Percentiles rank a stretch among this genome's conserved stretches.
These are phyloP conservation scores for Tetramorium alpestre DNA, from an alignment of 1,140 invertebrate genomes.

Conservation along the genomic window DNA sequence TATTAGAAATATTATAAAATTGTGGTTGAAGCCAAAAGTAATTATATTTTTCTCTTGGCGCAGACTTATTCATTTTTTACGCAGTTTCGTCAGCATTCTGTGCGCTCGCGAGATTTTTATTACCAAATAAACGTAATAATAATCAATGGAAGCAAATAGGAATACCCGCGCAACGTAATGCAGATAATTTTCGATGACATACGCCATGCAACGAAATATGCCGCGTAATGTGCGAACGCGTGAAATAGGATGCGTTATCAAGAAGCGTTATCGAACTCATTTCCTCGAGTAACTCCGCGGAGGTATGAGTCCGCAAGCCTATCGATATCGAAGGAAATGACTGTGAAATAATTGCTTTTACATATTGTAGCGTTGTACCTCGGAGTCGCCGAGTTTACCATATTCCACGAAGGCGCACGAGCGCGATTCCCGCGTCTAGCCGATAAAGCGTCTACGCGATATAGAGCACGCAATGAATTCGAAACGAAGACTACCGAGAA, in stretches of 20 bases:
- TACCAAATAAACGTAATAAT: background rate
- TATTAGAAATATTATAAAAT: too few species aligned
- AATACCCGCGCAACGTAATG: background rate
- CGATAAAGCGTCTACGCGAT: conserved; percentile 31
- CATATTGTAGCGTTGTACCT: conserved; percentile 21
- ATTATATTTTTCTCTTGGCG: too few species aligned
- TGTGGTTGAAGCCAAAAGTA: too few species aligned
- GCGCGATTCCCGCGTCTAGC: conserved; percentile 12
- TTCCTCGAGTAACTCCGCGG: conserved; percentile 48
- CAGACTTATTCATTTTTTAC: too few species aligned
- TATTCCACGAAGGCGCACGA: conserved; percentile 40
- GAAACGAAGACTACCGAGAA: conserved; percentile 48
- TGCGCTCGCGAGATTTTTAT: background rate
- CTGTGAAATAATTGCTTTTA: conserved; percentile 50
- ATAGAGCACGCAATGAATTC: conserved; percentile 42
- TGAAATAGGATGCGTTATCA: conserved; percentile 60
- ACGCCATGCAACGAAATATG: conserved; percentile 33
- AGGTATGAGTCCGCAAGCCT: conserved; percentile 10
- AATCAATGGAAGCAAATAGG: background rate
- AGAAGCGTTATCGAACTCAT: conserved; percentile 61
- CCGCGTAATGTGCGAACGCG: conserved; percentile 50
- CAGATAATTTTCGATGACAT: conserved; percentile 32
- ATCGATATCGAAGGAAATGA: conserved; percentile 47
- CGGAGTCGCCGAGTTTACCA: conserved; percentile 30
- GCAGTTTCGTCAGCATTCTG: background rate